Evolutionary conservation across 2,113 vertebrate species (phyloP), one percentile per base, ranked within the genome.

Genomic region (Sylvia atricapilla): DNA sequence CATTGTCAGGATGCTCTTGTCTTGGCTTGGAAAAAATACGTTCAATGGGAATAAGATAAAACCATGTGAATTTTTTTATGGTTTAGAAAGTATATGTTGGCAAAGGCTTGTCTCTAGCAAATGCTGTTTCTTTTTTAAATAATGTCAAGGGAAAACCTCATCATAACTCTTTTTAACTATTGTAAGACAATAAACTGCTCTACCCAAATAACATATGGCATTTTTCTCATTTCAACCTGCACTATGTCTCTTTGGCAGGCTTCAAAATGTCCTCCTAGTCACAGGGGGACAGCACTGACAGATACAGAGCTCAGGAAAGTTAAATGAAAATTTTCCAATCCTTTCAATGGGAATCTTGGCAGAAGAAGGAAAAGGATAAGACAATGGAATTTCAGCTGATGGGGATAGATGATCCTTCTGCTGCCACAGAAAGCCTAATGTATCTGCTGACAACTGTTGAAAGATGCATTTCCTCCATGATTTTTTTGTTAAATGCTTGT

Each of bases 31-130:
- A 82, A 89, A 96, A 95, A 94, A 68, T 78, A 79, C 50, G 18
- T 82, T 95, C 55, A 87, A 43, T 73, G 84, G 49, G 70, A 94
- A 84, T 92, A 90, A 90, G 79, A 93, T 90, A 89, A 91, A 91
- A 68, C 60, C 56, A 75, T 33, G 52, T 74, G 81, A 87, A 22
- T 72, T 81, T 80, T 84, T 93, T 90, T 72, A 84, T 63, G 73
- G 47, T 82, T 89, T 75, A 68, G 60, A 95, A 94, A 92, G 66
- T 82, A 28, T 87, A 95, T 60, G 30, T 90, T 93, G 95, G 89
- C 87, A 96, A 89, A 85, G 37, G 37, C 70, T 94, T 89, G 69
- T 79, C 81, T 94, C 78, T 82, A 60, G 58, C 43, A 81, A 94
- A 95, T 1, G 15, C 53, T 88, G 69, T 46, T 94, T 59, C 77